A percentile compares a stretch with the other conserved stretches of the same genome.
phyloP scores from a whole-genome alignment of 2,888 invertebrate species.

The Philereme transversata region DNA sequence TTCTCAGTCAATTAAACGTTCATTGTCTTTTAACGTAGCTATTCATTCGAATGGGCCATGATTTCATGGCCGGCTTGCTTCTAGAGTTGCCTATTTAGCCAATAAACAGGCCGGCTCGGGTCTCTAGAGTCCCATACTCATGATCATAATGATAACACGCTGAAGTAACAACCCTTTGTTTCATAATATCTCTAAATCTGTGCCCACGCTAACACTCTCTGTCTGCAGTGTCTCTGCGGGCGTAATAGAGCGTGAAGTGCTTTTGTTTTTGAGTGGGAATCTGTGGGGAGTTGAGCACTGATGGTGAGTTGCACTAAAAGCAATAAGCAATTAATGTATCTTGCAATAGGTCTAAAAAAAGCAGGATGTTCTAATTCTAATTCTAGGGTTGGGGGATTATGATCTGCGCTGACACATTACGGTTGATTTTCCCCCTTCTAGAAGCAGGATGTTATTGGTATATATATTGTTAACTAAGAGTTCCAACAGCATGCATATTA shows the following conservation, averaged over 20 bases:
- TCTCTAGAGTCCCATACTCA: constrained; percentile 17
- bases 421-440: too few species aligned
- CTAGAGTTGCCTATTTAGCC: constrained; percentile 24
- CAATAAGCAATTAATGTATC: too few species aligned
- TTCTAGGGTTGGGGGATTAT: too few species aligned
- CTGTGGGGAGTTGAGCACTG: too few species aligned
- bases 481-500: too few species aligned
- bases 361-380: too few species aligned
- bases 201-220: constrained; percentile 2
- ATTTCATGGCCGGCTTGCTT: constrained; percentile 24
- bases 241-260: constrained; percentile 5
- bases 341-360: too few species aligned
- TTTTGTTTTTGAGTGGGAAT: background rate
- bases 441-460: too few species aligned
- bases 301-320: too few species aligned
- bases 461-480: too few species aligned
- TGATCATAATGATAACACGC: constrained; percentile 24
- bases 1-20: constrained; percentile 22
- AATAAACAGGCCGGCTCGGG: constrained; percentile 22
- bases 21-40: constrained; percentile 24
- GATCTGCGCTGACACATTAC: too few species aligned
- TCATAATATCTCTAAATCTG: constrained; percentile 14
- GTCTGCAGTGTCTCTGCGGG: constrained; percentile 5
- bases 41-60: constrained; percentile 19
- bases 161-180: constrained; percentile 14